These are phyloP conservation scores for Potamarius usumacintae DNA, from an alignment of 2,113 vertebrate species.

Conservation along the genomic window DNA sequence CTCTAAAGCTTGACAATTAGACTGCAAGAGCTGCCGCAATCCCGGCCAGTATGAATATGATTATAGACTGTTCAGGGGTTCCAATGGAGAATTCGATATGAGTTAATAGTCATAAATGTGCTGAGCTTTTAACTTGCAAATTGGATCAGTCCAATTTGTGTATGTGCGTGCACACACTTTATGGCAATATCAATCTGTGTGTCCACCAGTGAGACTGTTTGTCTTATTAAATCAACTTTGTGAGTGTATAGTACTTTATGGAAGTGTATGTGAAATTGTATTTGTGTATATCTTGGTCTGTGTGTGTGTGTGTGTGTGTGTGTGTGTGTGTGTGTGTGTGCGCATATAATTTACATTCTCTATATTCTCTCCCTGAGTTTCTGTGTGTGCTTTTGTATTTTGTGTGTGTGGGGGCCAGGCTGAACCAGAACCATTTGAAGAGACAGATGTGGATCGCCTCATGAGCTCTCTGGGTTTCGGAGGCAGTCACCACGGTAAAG, in stretches of 20 bases:
- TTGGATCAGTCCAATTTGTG: slow-evolving; percentile 17
- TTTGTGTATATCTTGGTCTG: not conserved
- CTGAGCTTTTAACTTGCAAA: slow-evolving; percentile 51
- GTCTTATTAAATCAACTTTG: not conserved
- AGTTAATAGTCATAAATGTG: slow-evolving; percentile 54
- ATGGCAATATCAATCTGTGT: slow-evolving; percentile 5
- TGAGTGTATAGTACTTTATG: not conserved
- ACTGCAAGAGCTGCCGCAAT: slow-evolving; percentile 59
- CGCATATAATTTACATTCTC: not conserved
- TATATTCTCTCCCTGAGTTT: not conserved
- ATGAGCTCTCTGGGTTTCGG: slow-evolving; percentile 80
- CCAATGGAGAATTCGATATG: slow-evolving; percentile 57
- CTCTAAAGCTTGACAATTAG: slow-evolving; percentile 10
- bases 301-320: not conserved
- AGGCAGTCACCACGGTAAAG: slow-evolving; percentile 79
- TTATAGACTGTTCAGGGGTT: slow-evolving; percentile 62
- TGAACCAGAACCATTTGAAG: slow-evolving; percentile 92
- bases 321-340: not conserved
- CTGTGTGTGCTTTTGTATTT: not conserved
- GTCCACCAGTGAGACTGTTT: not conserved
- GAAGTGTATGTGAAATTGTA: not conserved
- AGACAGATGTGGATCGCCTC: slow-evolving; percentile 90
- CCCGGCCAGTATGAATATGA: slow-evolving; percentile 62
- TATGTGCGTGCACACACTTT: slow-evolving; percentile 14
- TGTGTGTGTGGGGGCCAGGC: slow-evolving; percentile 70